Evolutionary conservation across 2,888 invertebrate genomes (phyloP), one percentile per base, ranked within the genome.

Genomic region (Zeuzera pyrina): DNA sequence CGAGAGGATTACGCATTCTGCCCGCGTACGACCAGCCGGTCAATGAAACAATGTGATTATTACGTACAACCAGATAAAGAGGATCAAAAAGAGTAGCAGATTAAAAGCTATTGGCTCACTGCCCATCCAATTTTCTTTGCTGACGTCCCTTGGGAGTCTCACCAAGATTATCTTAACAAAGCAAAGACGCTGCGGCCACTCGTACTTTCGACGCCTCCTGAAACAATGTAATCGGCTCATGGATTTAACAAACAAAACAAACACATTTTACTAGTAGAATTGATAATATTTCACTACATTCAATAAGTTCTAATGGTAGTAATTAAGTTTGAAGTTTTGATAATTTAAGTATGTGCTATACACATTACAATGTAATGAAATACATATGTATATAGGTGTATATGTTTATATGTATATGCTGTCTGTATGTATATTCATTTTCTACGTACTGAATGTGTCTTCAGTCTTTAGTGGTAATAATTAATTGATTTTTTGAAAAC

Each of bases 81-180:
- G 64, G 72, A 71, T 71, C 71, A 72, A 77, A 78, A 76, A 73
- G 71, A 73, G 65, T 68, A 47, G 52, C 58, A 67, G 69, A 79
- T 78, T 81, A 78, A 77, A 76, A 73, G 74, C 69, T 66, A 81
- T 78, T 79, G 79, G 77, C 78, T 63, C 68, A 62, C 74, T 79
- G 79, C 81, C 79, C 78, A 81, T 81, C 79, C 79, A 78, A 83
- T 83, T 76, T 81, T 72, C 79, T 81, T 79, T 81, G 79, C 77
- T 78, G 76, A 77, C 65, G 74, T 74, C 78, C 65, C 74, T 24
- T 31, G 76, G 70, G 78, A 65, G 54, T 62, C 60, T 51, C 61
- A 61, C 66, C 59, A 57, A 73, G 78, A 81, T 83, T 72, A 79
- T 79, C 78, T 73, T 71, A 79, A 73, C 77, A 81, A 77, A 74